Conservation (phyloP, 2,888 invertebrate species). For the Caenorhabditis uteleia region DNA sequence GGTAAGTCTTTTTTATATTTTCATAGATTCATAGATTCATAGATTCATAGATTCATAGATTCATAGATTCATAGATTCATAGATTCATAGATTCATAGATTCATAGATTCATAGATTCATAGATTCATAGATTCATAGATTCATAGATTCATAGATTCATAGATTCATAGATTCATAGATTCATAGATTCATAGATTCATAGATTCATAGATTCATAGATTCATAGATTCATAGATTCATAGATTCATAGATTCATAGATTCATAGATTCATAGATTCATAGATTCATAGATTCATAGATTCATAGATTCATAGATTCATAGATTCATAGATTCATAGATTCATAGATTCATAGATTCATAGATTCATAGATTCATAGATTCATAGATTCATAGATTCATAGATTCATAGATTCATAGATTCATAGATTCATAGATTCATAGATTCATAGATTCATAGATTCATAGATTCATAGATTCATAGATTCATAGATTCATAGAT, state of each 20-base stretch:
- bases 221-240: background rate
- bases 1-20: slow-evolving; percentile 26
- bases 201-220: background rate
- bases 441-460: background rate
- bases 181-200: background rate
- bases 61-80: background rate
- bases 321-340: background rate
- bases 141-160: background rate
- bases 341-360: background rate
- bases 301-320: background rate
- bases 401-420: background rate
- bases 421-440: background rate
- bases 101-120: background rate
- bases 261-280: background rate
- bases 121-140: background rate
- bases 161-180: background rate
- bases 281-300: background rate
- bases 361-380: background rate
- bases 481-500: background rate
- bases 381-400: background rate
- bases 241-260: background rate
- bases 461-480: background rate
- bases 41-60: background rate
- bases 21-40: background rate
- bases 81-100: background rate